Evolutionary conservation across 1,140 invertebrate species (phyloP).

Genomic region (Penaeus indicus): DNA sequence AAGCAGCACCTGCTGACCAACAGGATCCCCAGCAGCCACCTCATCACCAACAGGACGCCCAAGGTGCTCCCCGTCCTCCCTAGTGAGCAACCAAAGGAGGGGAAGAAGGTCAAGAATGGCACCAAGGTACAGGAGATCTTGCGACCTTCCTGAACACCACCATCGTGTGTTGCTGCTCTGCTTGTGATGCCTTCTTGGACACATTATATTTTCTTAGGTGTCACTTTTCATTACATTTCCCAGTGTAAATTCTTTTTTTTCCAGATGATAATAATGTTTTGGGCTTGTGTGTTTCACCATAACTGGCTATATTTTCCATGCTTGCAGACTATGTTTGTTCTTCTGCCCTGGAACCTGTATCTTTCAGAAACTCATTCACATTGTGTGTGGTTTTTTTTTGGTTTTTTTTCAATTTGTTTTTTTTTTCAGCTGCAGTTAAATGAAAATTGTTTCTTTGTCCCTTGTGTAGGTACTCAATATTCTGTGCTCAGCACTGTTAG

Average conservation of each 20-base stretch:
- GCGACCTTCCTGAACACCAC: neutral
- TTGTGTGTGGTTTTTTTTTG: too few relatives aligned
- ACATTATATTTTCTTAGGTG: slow-evolving; percentile 12
- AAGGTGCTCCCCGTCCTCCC: slow-evolving; percentile 38
- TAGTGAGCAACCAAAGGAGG: neutral
- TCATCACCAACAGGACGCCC: slow-evolving; percentile 57
- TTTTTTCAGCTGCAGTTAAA: too few relatives aligned
- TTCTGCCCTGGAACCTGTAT: too few relatives aligned
- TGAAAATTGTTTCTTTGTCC: too few relatives aligned
- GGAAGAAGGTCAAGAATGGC: slow-evolving; percentile 24
- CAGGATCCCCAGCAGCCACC: slow-evolving; percentile 47
- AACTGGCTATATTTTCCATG: too few relatives aligned
- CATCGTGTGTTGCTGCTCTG: slow-evolving; percentile 17
- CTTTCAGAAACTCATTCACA: too few relatives aligned
- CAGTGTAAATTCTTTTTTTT: slow-evolving; percentile 38
- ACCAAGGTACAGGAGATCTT: slow-evolving; percentile 23
- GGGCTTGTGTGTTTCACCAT: neutral
- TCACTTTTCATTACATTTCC: slow-evolving; percentile 8
- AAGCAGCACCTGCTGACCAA: slow-evolving; percentile 54
- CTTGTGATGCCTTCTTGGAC: slow-evolving; percentile 12
- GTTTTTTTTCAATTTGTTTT: too few relatives aligned
- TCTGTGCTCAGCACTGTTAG: too few relatives aligned
- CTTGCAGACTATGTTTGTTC: too few relatives aligned
- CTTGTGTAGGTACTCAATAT: too few relatives aligned
- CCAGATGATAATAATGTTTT: slow-evolving; percentile 31